These are phyloP conservation scores for Therioaphis trifolii DNA, from an alignment of 2,888 invertebrate genomes.

Conservation along the genomic window DNA sequence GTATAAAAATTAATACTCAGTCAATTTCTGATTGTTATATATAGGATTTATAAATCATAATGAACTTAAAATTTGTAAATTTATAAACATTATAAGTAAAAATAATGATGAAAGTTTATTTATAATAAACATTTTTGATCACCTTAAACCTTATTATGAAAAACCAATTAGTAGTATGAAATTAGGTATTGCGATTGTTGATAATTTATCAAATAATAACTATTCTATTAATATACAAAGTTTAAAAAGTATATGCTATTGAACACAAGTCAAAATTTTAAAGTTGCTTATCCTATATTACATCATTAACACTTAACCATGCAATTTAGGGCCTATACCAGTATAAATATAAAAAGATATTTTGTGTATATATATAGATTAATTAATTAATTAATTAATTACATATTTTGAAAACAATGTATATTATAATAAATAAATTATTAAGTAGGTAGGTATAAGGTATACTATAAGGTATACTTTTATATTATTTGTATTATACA, in stretches of 20 bases:
- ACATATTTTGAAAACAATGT: no score
- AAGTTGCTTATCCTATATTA: conserved; percentile 17
- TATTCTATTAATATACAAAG: background rate
- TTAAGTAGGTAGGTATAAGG: background rate
- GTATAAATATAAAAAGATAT: no score
- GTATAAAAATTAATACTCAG: background rate
- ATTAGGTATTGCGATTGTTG: conserved; percentile 14
- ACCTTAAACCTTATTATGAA: background rate
- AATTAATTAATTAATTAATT: no score
- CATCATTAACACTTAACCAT: conserved; percentile 3
- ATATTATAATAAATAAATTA: no score
- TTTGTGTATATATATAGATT: no score
- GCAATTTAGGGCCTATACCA: no score
- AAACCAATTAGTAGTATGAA: conserved; percentile 10
- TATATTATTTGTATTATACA: no score
- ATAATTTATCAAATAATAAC: background rate
- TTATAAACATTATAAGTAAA: conserved; percentile 13
- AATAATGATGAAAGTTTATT: background rate
- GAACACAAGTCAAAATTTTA: background rate
- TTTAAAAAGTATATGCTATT: conserved; percentile 11
- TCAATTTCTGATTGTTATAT: conserved; percentile 1
- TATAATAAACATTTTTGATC: background rate
- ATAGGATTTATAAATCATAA: background rate
- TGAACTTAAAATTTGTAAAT: background rate
- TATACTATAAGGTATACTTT: background rate